Percentiles rank a stretch among this genome's conserved stretches.
phyloP scores from a whole-genome alignment of 2,113 vertebrate species.

The mouse (Mus musculus) region GRCm39 chr17:66292001-66292500 shows the following conservation, averaged over 20 bases:
- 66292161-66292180: constrained; percentile 97
- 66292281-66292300: constrained; percentile 95
- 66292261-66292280: constrained; percentile 97
- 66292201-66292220: constrained; percentile 99
- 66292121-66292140: constrained; percentile 93
- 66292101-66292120: constrained; percentile 90
- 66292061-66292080: constrained; percentile 95
- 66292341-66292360: constrained; percentile 89
- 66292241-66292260: constrained; percentile 99
- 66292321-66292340: constrained; percentile 92
- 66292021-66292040: constrained; percentile 89
- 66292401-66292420: constrained; percentile 94
- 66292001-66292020: constrained; percentile 90
- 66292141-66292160: constrained; percentile 92
- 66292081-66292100: constrained; percentile 86
- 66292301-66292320: constrained; percentile 89
- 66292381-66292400: constrained; percentile 94
- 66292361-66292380: constrained; percentile 90
- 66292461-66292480: constrained; percentile 95
- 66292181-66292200: constrained; percentile 99
- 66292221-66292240: constrained; percentile 98
- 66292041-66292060: constrained; percentile 94
- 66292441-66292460: constrained; percentile 91
- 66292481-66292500: constrained; percentile 87
- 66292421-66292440: constrained; percentile 94